These are phyloP conservation scores for Agapornis roseicollis DNA, from an alignment of 2,113 vertebrate species.

Conservation along the genomic window DNA sequence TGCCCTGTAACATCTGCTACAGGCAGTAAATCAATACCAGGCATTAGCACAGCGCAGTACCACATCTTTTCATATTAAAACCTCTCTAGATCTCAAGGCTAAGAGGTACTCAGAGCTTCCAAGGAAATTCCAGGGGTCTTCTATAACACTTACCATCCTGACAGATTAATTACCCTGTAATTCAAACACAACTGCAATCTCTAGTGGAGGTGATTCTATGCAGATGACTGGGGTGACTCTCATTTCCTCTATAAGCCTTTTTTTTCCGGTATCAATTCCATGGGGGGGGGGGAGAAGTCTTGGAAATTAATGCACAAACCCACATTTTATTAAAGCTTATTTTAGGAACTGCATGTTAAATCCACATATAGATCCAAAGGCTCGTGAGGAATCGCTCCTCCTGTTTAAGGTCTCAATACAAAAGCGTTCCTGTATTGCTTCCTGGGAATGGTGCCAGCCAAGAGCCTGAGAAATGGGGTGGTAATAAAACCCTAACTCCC, in stretches of 20 bases:
- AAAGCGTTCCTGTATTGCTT: constrained; percentile 22
- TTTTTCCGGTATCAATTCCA: constrained; percentile 19
- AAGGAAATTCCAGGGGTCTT: constrained; percentile 37
- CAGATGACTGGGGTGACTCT: constrained; percentile 9
- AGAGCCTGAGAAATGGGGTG: not conserved
- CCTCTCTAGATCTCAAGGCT: not conserved
- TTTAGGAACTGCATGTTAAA: not conserved
- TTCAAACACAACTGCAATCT: constrained; percentile 30
- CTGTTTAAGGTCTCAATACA: constrained; percentile 34
- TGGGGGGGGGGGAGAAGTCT: not conserved
- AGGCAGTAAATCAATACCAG: not conserved
- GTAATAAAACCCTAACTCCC: not conserved
- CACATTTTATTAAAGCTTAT: not conserved
- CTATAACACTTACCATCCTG: not conserved
- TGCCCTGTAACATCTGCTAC: not conserved
- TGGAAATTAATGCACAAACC: not conserved
- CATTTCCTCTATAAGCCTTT: constrained; percentile 3
- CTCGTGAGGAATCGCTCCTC: not conserved
- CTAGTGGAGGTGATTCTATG: not conserved
- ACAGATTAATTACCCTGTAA: constrained; percentile 44
- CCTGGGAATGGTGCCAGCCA: constrained; percentile 33
- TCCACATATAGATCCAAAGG: constrained; percentile 1
- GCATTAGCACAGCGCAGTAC: not conserved
- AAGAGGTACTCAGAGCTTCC: not conserved
- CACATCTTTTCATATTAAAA: not conserved